Base-by-base conservation (phyloP, 2,113 vertebrate species). In the Oncorhynchus keta region DNA sequence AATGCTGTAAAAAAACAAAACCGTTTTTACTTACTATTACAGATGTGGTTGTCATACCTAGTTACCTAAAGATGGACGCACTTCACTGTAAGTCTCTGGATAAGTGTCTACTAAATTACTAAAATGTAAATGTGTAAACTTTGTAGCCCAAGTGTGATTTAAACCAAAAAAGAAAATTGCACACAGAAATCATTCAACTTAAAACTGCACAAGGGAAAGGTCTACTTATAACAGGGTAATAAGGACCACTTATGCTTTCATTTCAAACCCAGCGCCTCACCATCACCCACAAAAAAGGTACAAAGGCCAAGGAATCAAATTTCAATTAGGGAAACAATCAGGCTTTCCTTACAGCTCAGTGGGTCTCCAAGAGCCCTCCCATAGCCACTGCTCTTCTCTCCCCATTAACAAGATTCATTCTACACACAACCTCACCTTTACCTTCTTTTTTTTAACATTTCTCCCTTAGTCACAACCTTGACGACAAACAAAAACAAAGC, bases 291-390 rank as follows among this genome's bases (percentile, higher is more conserved):
- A 78, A 68, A 4, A 80, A 82, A 81, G 68, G 59, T 78, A 84
- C 74, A 48, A 84, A 83, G 83, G 77, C 82, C 68, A 72, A 67
- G 85, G 85, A 83, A 82, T 92, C 90, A 84, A 76, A 81, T 94
- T 93, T 90, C 90, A 92, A 89, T 88, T 89, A 88, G 74, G 80
- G 79, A 87, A 89, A 91, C 90, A 89, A 89, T 88, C 84, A 75
- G 80, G 79, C 76, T 88, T 85, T 82, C 80, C 81, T 90, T 89
- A 87, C 85, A 87, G 88, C 72, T 76, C 59, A 12, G 35, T 26
- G 73, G 87, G 88, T 85, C 87, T 85, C 79, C 82, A 80, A 75
- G 73, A 82, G 75, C 79, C 72, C 45, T 78, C 81, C 69, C 64
- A 45, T 24, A 87, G 79, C 79, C 77, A 75, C 73, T 14, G 76